Base-by-base conservation (phyloP, 1,140 invertebrate genomes). In the Diabrotica virgifera region DNA sequence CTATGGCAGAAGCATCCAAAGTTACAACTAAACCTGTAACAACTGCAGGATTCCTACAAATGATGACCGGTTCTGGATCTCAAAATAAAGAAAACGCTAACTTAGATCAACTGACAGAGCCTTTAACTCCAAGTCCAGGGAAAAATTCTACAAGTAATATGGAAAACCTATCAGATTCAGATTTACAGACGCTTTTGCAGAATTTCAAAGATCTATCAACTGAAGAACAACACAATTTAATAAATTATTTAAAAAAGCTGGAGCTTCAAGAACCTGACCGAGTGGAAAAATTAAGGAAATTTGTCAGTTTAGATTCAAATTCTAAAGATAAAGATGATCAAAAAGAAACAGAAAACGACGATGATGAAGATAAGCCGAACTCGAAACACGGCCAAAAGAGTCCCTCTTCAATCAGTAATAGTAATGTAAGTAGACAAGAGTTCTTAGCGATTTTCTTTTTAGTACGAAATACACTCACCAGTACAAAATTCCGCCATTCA, bases 151-250 rank as follows among this genome's bases (percentile, higher is more conserved):
- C 55, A 8, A 66, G 56, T 36, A 68, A 67, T 51, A 87, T 90
- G 83, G 90, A 91, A 61, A 86, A 85, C 13, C 76, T 92, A 0
- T 89, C 89, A 0, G 90, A 92, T 72, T 85, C 85, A 0, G 90
- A 93, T 70, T 74, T 93, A 13, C 88, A 91, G 69, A 86, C 87
- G 0, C 74, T 92, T 0, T 75, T 93, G 37, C 89, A 91, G 73
- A 92, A 91, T 74, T 93, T 93, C 68, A 88, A 88, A 75, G 87
- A 91, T 70, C 75, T 93, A 1, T 87, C 86, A 0, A 85, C 84
- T 4, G 88, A 91, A 58, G 90, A 93, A 73, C 91, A 93, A 69
- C 87, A 91, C 63, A 87, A 87, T 64, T 79, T 93, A 0, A 92
- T 93, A 6, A 86, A 85, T 5, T 91, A 91, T 72, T 73, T 93